Percentiles rank a stretch among this genome's conserved stretches.
These are phyloP conservation scores for Lepidochrysops patricia DNA, from an alignment of 2,888 invertebrate genomes.

Conservation along the genomic window DNA sequence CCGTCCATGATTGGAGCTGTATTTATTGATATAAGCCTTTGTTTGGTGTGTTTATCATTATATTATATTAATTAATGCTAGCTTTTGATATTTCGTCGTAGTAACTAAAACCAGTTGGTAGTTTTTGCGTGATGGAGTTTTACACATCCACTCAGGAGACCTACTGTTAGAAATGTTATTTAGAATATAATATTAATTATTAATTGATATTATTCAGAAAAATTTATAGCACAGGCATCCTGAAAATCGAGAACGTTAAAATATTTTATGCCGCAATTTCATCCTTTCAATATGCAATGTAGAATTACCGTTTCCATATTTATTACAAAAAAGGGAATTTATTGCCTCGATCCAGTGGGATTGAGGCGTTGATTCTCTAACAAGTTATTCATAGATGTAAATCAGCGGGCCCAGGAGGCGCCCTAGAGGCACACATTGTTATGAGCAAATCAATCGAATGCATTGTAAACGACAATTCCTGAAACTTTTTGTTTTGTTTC, in stretches of 20 bases:
- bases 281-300: neutral
- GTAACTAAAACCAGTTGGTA: neutral
- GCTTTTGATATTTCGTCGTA: neutral
- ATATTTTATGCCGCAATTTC: neutral
- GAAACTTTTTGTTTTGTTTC: neutral
- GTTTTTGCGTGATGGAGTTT: no score
- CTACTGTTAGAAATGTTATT: no score
- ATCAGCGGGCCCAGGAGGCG: neutral
- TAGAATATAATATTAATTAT: no score
- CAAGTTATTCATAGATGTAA: slow-evolving; percentile 10
- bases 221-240: neutral
- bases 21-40: neutral
- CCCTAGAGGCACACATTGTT: neutral
- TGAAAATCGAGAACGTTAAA: no score
- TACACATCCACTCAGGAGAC: no score
- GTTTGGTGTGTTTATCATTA: neutral
- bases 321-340: neutral
- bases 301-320: slow-evolving; percentile 2
- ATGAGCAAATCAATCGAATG: neutral
- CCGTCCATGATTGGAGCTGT: neutral
- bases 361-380: neutral
- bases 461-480: neutral
- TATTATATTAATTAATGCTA: no score
- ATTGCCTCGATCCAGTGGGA: neutral
- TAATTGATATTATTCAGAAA: no score